phyloP scores from a whole-genome alignment of 2,888 invertebrate genomes.

The Steinernema carpocapsae region DNA sequence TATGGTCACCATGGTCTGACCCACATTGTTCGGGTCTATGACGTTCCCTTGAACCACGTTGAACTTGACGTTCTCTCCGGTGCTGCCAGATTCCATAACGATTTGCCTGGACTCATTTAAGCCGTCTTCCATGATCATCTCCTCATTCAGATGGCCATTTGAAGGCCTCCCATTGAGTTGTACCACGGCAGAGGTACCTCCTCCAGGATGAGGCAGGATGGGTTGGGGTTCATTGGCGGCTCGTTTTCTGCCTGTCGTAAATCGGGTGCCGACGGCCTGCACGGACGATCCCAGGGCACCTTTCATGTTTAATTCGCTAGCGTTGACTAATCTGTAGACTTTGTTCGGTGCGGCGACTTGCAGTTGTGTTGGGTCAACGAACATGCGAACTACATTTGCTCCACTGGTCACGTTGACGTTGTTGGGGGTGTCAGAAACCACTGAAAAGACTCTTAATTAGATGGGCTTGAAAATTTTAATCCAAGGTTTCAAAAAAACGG shows the following conservation, averaged over 20 bases:
- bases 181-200: slow-evolving; percentile 1
- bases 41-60: not conserved
- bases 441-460: not conserved
- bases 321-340: slow-evolving; percentile 10
- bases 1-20: slow-evolving; percentile 14
- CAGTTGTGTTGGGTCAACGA: slow-evolving; percentile 25
- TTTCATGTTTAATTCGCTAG: slow-evolving; percentile 16
- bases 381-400: slow-evolving; percentile 19
- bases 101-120: not conserved
- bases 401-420: not conserved
- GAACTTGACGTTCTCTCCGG: slow-evolving; percentile 18
- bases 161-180: slow-evolving; percentile 15
- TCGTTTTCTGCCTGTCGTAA: slow-evolving; percentile 5
- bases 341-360: slow-evolving; percentile 23
- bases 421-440: slow-evolving; percentile 5
- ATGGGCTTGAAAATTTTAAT: not conserved
- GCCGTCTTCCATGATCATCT: slow-evolving; percentile 30
- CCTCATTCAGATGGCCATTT: slow-evolving; percentile 20
- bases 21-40: not conserved
- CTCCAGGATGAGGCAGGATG: slow-evolving; percentile 12
- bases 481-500: too few species aligned
- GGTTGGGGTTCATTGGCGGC: not conserved
- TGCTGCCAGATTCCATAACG: slow-evolving; percentile 14
- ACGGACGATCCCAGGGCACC: not conserved
- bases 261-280: not conserved